Conservation (phyloP, 2,113 vertebrate species). For the Accipiter virgatus region DNA sequence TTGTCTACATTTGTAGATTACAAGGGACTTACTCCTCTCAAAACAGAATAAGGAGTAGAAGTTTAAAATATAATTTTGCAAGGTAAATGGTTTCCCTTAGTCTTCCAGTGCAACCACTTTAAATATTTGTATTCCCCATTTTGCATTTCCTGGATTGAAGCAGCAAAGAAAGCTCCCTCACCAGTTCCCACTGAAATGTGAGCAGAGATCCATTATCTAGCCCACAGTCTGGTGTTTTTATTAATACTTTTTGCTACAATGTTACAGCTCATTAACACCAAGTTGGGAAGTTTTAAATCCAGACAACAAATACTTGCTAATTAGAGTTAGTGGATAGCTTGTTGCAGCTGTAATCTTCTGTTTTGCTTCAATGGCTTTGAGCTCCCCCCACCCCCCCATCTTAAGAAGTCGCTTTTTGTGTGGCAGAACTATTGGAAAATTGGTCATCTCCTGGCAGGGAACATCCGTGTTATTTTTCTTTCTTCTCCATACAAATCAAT, state of each 20-base stretch:
- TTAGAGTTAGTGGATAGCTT: conserved; percentile 51
- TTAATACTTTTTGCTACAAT: conserved; percentile 31
- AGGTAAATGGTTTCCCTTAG: neutral
- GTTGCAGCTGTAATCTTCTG: conserved; percentile 28
- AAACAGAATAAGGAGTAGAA: neutral
- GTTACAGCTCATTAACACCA: conserved; percentile 38
- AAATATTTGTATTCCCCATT: neutral
- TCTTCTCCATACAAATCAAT: conserved; percentile 8
- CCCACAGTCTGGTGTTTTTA: neutral
- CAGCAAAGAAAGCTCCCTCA: neutral
- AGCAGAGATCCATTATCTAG: neutral
- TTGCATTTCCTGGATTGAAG: neutral
- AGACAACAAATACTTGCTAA: conserved; percentile 37
- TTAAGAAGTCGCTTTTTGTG: neutral
- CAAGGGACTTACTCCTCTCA: neutral
- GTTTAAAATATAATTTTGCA: neutral
- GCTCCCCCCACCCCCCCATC: neutral
- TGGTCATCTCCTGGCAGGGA: conserved; percentile 30
- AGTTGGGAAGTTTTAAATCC: conserved; percentile 49
- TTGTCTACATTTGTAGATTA: neutral
- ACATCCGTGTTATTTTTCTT: neutral
- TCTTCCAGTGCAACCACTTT: neutral
- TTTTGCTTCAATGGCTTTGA: conserved; percentile 4
- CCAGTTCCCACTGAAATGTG: neutral
- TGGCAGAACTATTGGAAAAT: conserved; percentile 45